Base-by-base conservation (phyloP, 2,888 invertebrate genomes). In the Drosophila merina region DNA sequence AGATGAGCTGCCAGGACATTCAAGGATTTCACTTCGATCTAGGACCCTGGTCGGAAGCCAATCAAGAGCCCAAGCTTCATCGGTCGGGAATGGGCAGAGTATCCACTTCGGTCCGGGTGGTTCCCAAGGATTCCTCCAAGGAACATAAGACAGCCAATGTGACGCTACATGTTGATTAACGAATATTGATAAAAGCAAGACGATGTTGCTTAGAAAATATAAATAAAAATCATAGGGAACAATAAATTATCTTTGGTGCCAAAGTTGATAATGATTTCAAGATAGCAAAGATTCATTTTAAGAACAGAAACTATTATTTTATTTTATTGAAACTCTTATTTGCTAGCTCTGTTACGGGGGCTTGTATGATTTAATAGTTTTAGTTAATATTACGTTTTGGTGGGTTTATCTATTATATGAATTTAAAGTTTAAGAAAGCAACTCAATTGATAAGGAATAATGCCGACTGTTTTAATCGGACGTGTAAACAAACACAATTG, bases 1-100 rank as follows among this genome's bases (percentile, higher is more conserved):
- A 94, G n/a, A 90, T 94, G 0, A 92, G 94, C 77, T 97, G 96
- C 91, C 91, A 90, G 56, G 93, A 94, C 12, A 91, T 96, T 12
- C 93, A 93, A 0, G 92, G 93, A 44, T 93, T 93, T 0, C 92
- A 93, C 79, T 93, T 95, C 57, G 92, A 93, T 81, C 93, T 95
- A 59, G 87, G 86, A 0, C 90, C 93, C 1, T 96, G 96, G 96
- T 77, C 76, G 5, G 64, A 63, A 25, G 31, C 51, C 0, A 48
- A 62, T 2, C 57, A 68, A 3, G 57, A 67, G 5, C 62, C 75
- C 0, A 28, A 62, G 10, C 64, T 89, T 31, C 83, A 89, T 74
- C 70, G 57, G 6, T 57, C 75, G 0, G 57, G 70, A 10, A 58
- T 90, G 3, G 86, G 72, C 57, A 76, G 77, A 0, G 31, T 74